These are phyloP conservation scores for Spea hammondii DNA, from an alignment of 2,797 vertebrate genomes.

Conservation along the genomic window DNA sequence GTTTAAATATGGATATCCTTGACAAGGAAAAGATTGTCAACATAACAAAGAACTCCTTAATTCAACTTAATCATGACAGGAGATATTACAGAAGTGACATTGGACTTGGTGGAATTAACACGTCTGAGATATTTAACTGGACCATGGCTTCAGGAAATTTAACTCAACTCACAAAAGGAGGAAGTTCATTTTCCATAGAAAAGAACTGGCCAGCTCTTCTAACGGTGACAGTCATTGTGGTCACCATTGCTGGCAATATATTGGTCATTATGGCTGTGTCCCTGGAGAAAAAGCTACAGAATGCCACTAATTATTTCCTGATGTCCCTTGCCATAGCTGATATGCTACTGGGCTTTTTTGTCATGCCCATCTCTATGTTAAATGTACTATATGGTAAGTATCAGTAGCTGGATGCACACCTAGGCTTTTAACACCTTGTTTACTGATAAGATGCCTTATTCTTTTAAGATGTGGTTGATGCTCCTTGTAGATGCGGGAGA, in stretches of 20 bases:
- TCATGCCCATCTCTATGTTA: conserved; percentile 96
- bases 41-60: conserved; percentile 64
- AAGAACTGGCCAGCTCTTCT: conserved; percentile 93
- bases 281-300: conserved; percentile 95
- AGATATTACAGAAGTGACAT: conserved; percentile 61
- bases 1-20: conserved; percentile 70
- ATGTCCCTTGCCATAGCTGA: conserved; percentile 96
- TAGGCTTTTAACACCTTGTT: too few species aligned
- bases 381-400: conserved; percentile 94
- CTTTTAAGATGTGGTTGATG: too few species aligned
- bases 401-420: not conserved
- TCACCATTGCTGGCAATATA: conserved; percentile 93
- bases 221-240: conserved; percentile 79
- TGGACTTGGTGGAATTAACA: conserved; percentile 65
- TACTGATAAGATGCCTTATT: too few species aligned
- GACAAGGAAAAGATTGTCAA: conserved; percentile 65
- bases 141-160: conserved; percentile 64
- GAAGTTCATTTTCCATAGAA: conserved; percentile 60
- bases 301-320: conserved; percentile 96
- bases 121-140: conserved; percentile 65
- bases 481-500: too few species aligned
- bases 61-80: conserved; percentile 61
- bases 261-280: conserved; percentile 96
- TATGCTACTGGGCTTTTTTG: conserved; percentile 93
- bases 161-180: conserved; percentile 63